Evolutionary conservation across 1,140 invertebrate genomes (phyloP), one percentile per base, ranked within the genome.

Genomic region (Trichoplusia ni): DNA sequence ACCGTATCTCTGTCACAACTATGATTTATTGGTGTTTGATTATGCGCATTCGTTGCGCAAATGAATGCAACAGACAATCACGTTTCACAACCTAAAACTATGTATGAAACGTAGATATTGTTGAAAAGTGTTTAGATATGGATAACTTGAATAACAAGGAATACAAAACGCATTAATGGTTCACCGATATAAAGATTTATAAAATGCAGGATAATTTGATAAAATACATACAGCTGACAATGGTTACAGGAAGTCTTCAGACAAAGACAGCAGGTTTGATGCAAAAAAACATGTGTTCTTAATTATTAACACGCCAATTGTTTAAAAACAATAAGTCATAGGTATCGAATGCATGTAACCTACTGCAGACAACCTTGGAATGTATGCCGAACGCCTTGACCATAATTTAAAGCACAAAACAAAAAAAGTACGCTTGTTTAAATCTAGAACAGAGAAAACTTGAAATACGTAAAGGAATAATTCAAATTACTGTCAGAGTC

Each of bases 381-480:
- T 27, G 27, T 25, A 31, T 54, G 47, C 29, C 27, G 29, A 42
- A 31, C 46, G 19, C 64, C 64, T 65, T 59, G 46, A 59, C 64
- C 46, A 58, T 40, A 51, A 59, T 65, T 16, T 16, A 40, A 23
- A 37, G 18, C 4, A 27, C 14, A 40, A 23, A 29, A 51, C 37
- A 27, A 62, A 58, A 59, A 40, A 61, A 37, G 37, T 29, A 58
- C 31, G 19, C 51, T 25, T 54, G 7, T 51, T 8, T 9, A 58
- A 44, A 58, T 58, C 42, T 60, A 51, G 70, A 51, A 65, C 73
- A 64, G 63, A 65, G 69, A 64, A 72, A 79, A 58, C 35, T 38
- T 40, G 16, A 35, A 23, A 40, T 19, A n/a, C 21, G 21, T 16
- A 19, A 18, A 44, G 23, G 6, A 11, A 58, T 58, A 58, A 58